Conservation (phyloP, 2,888 invertebrate genomes). For the Embidobia sp. region DNA sequence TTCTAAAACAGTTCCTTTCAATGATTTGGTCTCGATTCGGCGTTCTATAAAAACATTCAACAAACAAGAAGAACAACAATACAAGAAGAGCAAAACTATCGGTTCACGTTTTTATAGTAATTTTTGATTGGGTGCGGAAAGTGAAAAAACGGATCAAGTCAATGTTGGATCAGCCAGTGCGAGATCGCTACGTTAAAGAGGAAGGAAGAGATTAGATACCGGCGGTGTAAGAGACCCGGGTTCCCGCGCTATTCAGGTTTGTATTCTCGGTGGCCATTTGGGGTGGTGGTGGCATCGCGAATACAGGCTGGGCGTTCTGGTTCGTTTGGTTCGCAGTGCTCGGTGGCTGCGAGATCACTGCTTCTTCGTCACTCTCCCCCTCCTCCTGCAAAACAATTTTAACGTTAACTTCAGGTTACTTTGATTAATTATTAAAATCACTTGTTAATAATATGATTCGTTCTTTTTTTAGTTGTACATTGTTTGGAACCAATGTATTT, state of each 20-base stretch:
- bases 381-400: constrained; percentile 83
- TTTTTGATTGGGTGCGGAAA: no score
- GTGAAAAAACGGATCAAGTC: background rate
- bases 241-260: constrained; percentile 83
- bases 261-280: constrained; percentile 85
- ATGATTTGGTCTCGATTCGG: no score
- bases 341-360: constrained; percentile 84
- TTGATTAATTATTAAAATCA: background rate
- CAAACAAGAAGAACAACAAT: no score
- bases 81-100: no score
- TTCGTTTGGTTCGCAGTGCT: constrained; percentile 82
- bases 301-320: constrained; percentile 83
- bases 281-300: constrained; percentile 85
- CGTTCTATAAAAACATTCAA: no score
- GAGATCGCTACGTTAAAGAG: background rate
- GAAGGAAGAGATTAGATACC: constrained; percentile 72
- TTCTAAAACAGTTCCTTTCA: no score
- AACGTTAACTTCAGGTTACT: background rate
- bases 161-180: constrained; percentile 5
- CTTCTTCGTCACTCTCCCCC: constrained; percentile 84
- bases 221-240: constrained; percentile 77
- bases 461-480: background rate
- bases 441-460: background rate
- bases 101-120: no score
- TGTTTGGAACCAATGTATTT: no score